Evolutionary conservation across 2,113 vertebrate genomes (phyloP).

Genomic region (Telmatochromis sp.): DNA sequence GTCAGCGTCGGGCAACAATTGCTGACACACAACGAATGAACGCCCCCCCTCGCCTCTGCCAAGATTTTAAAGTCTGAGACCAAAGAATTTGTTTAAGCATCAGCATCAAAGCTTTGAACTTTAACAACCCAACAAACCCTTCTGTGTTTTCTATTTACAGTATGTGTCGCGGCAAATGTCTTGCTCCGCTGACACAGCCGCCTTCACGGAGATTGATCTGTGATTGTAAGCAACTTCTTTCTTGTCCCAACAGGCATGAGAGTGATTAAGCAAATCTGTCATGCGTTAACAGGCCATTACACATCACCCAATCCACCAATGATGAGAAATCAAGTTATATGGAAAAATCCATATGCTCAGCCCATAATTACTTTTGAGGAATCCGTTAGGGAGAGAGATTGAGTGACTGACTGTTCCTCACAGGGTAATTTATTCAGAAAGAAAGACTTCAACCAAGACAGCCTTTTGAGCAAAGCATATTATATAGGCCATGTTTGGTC

Average conservation of each 20-base stretch:
- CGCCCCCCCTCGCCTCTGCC: not conserved
- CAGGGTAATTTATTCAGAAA: not conserved
- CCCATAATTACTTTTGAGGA: constrained; percentile 59
- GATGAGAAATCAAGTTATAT: constrained; percentile 56
- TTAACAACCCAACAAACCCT: not conserved
- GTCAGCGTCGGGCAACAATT: not conserved
- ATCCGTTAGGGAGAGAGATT: constrained; percentile 14
- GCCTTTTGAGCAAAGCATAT: not conserved
- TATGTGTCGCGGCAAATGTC: constrained; percentile 1
- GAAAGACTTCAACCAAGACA: not conserved
- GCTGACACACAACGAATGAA: not conserved
- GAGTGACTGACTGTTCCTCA: constrained; percentile 32
- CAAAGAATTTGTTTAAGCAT: not conserved
- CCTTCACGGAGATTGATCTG: constrained; percentile 51
- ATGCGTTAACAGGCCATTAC: constrained; percentile 53
- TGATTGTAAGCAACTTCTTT: constrained; percentile 52
- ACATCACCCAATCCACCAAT: constrained; percentile 46
- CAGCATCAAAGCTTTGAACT: not conserved
- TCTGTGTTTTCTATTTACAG: not conserved
- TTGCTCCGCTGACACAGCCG: constrained; percentile 1
- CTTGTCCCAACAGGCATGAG: constrained; percentile 39
- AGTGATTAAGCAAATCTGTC: constrained; percentile 56
- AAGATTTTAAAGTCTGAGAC: not conserved
- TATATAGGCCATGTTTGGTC: not conserved
- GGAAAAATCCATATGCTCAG: constrained; percentile 57